A percentile compares a stretch with the other conserved stretches of the same genome.
Evolutionary conservation across 2,113 vertebrate species (phyloP).

Genomic region (Nipponia nippon): DNA sequence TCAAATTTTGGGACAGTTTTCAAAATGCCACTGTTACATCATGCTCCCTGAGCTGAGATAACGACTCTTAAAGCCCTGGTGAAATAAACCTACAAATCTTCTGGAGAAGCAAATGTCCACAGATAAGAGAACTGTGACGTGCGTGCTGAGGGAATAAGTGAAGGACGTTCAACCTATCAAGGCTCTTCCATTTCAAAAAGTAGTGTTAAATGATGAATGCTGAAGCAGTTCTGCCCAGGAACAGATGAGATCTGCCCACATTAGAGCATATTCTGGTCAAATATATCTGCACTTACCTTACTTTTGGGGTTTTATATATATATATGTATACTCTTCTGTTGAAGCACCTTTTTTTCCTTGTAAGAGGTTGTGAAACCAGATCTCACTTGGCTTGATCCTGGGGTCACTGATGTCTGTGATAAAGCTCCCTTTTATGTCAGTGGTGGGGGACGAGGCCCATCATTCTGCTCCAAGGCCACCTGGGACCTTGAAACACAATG

Average conservation of each 20-base stretch:
- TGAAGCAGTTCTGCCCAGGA: background rate
- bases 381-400: background rate
- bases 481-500: background rate
- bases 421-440: background rate
- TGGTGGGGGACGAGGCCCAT: background rate
- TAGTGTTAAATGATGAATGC: background rate
- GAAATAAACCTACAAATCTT: conserved; percentile 56
- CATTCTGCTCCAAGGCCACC: background rate
- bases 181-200: background rate
- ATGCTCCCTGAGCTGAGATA: background rate
- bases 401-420: background rate
- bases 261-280: background rate
- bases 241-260: background rate
- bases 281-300: background rate
- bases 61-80: background rate
- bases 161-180: conserved; percentile 17
- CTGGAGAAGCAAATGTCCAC: background rate
- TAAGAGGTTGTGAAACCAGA: background rate
- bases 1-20: background rate
- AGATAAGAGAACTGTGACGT: conserved; percentile 52
- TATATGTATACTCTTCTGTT: background rate
- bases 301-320: background rate
- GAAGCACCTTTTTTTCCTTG: background rate
- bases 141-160: background rate
- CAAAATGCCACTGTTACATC: background rate